Evolutionary conservation across 2,113 vertebrate genomes (phyloP), one percentile per base, ranked within the genome.

Genomic region (Irena cyanogastra): DNA sequence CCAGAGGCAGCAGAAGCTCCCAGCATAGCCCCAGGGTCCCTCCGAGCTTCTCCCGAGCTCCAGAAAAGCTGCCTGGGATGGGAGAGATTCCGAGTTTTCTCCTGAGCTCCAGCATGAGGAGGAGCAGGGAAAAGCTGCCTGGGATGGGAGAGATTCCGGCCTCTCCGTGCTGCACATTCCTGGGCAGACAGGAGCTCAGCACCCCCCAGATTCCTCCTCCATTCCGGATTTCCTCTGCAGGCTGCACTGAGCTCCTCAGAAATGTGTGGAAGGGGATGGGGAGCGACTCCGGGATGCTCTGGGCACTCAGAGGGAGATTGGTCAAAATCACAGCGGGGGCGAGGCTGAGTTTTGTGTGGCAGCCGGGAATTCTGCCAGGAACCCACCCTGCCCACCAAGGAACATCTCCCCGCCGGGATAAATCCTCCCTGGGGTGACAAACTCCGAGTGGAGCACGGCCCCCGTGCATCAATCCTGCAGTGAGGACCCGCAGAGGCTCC

Each of bases 341-440:
- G 3, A 65, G 13, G 63, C 68, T n/a, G 59, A 27, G 39, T 84
- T 65, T 28, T 20, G 77, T 41, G 37, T 31, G 49, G 89, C 89
- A 92, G 91, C 89, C 77, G 83, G 42, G 91, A 92, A 89, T 89
- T 27, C 69, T 31, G 7, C 19, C 2, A 3, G 66, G 45, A 18
- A 35, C 16, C 37, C 5, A 2, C 69, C 50, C 69, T 33, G 69
- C 19, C 8, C 37, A 8, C 69, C 7, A 33, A 19, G 2, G 37
- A 23, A 7, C 68, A 39, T 17, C 4, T 70, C 35, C 33, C 2
- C 0, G 1, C 0, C 0, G n/a, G 74, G 45, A 31, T 12, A 61
- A 84, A 82, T 39, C 82, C 70, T 79, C 47, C 63, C 53, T 0
- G 49, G 59, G 39, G 33, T 21, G 20, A 33, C 20, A 20, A 37